These are phyloP conservation scores for Rhynchopsitta pachyrhyncha DNA, from an alignment of 2,113 vertebrate genomes.

Conservation along the genomic window DNA sequence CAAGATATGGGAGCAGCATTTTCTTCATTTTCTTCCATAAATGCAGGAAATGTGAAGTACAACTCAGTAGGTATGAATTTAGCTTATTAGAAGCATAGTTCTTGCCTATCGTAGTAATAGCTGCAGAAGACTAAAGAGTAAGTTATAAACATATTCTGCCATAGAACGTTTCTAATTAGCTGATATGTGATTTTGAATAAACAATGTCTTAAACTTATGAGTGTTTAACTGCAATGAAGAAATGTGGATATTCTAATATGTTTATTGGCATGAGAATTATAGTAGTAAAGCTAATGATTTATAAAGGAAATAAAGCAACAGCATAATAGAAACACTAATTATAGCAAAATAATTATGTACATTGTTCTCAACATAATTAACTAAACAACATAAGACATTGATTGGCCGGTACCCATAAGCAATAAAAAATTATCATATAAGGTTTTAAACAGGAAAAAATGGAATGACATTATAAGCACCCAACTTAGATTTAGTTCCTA, in stretches of 20 bases:
- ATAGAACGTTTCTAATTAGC: neutral
- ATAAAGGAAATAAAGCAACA: neutral
- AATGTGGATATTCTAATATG: neutral
- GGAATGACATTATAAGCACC: neutral
- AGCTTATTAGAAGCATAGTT: neutral
- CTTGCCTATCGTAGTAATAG: neutral
- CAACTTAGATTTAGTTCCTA: neutral
- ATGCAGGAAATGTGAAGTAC: neutral
- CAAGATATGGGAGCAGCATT: too few species aligned
- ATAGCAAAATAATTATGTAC: neutral
- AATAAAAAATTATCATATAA: neutral
- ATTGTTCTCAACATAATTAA: constrained; percentile 12
- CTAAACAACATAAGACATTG: neutral
- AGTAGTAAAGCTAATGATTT: neutral
- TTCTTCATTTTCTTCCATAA: neutral
- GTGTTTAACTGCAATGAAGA: neutral
- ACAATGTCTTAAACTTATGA: neutral
- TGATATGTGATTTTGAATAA: neutral
- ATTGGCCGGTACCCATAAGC: neutral
- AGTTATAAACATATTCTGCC: neutral
- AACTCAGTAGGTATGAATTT: neutral
- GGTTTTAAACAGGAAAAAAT: neutral
- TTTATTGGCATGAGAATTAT: neutral
- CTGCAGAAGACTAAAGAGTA: neutral
- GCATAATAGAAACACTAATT: neutral